Conservation (phyloP, 2,888 invertebrate species). For the Dexiosoma caninum region DNA sequence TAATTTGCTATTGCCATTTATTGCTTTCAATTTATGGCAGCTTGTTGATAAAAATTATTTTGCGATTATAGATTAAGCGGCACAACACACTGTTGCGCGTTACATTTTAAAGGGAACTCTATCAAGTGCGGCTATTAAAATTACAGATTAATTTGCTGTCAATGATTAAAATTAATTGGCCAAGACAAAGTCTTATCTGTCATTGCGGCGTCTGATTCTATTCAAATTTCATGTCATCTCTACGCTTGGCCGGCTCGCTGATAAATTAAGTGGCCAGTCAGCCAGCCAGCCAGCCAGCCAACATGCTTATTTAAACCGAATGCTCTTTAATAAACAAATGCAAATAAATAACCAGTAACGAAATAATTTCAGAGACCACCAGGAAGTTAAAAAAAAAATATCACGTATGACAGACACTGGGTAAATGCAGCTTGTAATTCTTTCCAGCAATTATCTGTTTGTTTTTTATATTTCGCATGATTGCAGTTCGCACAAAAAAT, state of each 20-base stretch:
- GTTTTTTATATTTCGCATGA: slow-evolving; percentile 1
- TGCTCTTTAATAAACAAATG: too few relatives aligned
- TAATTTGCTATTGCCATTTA: slow-evolving; percentile 18
- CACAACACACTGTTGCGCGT: too few relatives aligned
- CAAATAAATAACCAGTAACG: not conserved
- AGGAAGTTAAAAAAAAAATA: too few relatives aligned
- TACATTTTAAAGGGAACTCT: not conserved
- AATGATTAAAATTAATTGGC: not conserved
- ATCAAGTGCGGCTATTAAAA: too few relatives aligned
- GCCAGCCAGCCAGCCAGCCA: too few relatives aligned
- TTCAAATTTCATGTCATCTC: slow-evolving; percentile 54
- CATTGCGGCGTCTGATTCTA: not conserved
- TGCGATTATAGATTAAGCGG: slow-evolving; percentile 2
- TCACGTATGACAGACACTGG: too few relatives aligned
- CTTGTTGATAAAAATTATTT: slow-evolving; percentile 29
- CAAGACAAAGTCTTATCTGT: not conserved
- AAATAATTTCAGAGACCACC: slow-evolving; percentile 9
- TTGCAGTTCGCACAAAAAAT: slow-evolving; percentile 1
- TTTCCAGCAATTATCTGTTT: too few relatives aligned
- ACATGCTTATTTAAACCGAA: too few relatives aligned
- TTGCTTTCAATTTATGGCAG: slow-evolving; percentile 11
- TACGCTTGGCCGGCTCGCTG: slow-evolving; percentile 56
- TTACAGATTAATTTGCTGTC: not conserved
- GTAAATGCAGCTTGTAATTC: too few relatives aligned
- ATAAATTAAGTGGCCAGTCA: slow-evolving; percentile 54